Evolutionary conservation across 2,888 invertebrate genomes (phyloP).

Genomic region (Trichopria drosophilae): DNA sequence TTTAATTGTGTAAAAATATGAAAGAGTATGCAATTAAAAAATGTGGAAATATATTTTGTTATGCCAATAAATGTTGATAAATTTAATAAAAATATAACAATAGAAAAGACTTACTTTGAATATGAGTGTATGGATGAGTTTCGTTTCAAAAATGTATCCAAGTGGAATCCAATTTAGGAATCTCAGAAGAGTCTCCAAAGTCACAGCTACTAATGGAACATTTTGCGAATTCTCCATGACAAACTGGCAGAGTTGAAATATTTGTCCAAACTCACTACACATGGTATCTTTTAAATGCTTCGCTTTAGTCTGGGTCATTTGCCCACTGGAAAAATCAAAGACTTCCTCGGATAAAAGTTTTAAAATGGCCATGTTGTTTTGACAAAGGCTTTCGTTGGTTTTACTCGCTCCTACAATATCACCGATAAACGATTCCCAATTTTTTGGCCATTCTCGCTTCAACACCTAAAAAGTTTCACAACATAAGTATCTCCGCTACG

Average conservation of each 20-base stretch:
- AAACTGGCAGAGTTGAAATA: constrained; percentile 96
- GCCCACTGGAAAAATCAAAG: constrained; percentile 97
- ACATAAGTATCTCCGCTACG: constrained; percentile 4
- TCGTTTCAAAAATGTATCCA: constrained; percentile 99
- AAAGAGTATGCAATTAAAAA: background rate
- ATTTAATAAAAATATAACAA: background rate
- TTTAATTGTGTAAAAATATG: too few species aligned
- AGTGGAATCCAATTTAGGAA: constrained; percentile 99
- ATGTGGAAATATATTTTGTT: background rate
- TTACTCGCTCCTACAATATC: constrained; percentile 99
- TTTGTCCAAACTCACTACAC: constrained; percentile 98
- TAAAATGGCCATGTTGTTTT: constrained; percentile 99
- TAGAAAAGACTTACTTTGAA: constrained; percentile 66
- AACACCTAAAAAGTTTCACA: constrained; percentile 67
- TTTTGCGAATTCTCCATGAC: constrained; percentile 98
- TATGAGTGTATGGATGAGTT: constrained; percentile 89
- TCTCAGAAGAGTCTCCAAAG: constrained; percentile 91
- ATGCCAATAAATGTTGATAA: background rate
- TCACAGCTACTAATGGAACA: constrained; percentile 92
- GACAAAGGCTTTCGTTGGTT: constrained; percentile 97
- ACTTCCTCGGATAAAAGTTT: constrained; percentile 98
- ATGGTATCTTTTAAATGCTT: constrained; percentile 99
- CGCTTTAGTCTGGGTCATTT: constrained; percentile 98
- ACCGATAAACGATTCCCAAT: constrained; percentile 98
- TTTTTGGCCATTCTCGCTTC: constrained; percentile 99